Conservation (phyloP, 2,888 invertebrate species). For the Sinelater perroti region DNA sequence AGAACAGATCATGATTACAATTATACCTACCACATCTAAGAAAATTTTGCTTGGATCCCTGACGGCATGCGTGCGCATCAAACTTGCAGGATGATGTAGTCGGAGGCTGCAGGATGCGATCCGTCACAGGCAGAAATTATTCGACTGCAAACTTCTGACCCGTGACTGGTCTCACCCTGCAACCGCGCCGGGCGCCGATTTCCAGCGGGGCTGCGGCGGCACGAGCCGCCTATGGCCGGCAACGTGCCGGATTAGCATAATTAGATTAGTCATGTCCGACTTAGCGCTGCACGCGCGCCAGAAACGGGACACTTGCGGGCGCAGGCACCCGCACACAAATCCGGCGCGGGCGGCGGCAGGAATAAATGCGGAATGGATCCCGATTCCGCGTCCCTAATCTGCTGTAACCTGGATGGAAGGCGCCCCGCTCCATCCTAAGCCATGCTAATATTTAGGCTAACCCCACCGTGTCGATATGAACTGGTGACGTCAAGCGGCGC, state of each 20-base stretch:
- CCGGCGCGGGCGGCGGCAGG: too few relatives aligned
- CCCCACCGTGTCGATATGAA: conserved; percentile 35
- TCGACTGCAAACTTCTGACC: conserved; percentile 53
- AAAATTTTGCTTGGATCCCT: too few relatives aligned
- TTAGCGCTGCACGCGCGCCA: background rate
- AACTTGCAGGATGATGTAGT: conserved; percentile 10
- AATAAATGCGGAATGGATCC: too few relatives aligned
- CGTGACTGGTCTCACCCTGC: conserved; percentile 49
- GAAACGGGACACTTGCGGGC: background rate
- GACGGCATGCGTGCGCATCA: too few relatives aligned
- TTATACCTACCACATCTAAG: too few relatives aligned
- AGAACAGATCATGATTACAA: too few relatives aligned
- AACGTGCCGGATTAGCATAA: conserved; percentile 24
- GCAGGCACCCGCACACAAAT: background rate
- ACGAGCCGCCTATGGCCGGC: conserved; percentile 18
- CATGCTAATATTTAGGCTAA: conserved; percentile 34
- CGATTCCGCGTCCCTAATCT: too few relatives aligned
- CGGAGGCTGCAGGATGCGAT: conserved; percentile 48
- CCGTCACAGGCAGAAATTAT: conserved; percentile 61
- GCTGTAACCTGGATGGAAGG: conserved; percentile 12
- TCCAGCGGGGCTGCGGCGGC: background rate
- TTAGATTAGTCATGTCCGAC: conserved; percentile 24
- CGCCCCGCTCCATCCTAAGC: conserved; percentile 26
- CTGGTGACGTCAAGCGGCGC: conserved; percentile 41
- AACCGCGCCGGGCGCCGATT: background rate